Conservation (phyloP, 2,113 vertebrate species). For the Bubo blakistoni region DNA sequence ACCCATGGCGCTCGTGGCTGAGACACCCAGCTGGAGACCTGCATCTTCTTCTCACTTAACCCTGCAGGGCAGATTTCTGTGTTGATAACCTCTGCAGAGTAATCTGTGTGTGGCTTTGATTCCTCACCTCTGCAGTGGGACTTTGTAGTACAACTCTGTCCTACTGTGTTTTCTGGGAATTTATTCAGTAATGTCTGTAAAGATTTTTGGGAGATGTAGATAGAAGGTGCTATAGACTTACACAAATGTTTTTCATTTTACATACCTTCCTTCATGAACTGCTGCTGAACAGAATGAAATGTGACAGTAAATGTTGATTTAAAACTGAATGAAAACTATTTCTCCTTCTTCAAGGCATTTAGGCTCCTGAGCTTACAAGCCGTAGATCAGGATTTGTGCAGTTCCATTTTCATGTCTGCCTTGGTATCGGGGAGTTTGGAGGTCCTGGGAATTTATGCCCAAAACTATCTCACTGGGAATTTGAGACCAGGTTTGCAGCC, state of each 20-base stretch:
- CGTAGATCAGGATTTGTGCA: neutral
- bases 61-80: neutral
- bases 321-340: neutral
- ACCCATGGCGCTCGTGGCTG: fast-evolving
- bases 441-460: neutral
- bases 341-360: neutral
- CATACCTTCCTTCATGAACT: neutral
- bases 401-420: neutral
- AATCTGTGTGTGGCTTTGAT: neutral
- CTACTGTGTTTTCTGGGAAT: neutral
- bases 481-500: neutral
- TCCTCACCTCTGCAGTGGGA: neutral
- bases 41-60: neutral
- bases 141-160: neutral
- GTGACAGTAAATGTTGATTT: neutral
- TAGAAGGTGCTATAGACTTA: neutral
- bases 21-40: neutral
- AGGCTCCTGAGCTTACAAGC: neutral
- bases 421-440: neutral
- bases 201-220: neutral
- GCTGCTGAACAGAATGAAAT: neutral
- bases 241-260: neutral
- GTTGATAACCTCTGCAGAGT: neutral
- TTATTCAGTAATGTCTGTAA: neutral
- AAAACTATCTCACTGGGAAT: neutral